These are phyloP conservation scores for Pseudorasbora parva DNA, from an alignment of 2,113 vertebrate genomes.

Conservation along the genomic window DNA sequence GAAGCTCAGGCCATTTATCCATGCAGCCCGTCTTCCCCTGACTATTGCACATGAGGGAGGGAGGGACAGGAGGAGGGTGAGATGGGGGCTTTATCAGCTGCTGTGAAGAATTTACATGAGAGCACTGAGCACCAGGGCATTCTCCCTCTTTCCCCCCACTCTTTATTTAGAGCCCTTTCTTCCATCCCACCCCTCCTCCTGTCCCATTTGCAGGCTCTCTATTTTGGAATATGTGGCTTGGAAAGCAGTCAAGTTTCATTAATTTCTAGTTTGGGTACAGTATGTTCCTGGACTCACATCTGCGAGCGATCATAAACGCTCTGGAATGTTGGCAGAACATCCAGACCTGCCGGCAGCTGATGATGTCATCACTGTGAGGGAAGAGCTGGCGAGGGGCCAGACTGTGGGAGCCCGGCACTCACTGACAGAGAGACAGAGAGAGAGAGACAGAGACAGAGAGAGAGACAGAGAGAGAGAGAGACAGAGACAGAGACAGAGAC, in stretches of 20 bases:
- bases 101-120: constrained; percentile 89
- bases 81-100: constrained; percentile 80
- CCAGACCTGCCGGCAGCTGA: constrained; percentile 97
- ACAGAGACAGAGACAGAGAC: constrained; percentile 40
- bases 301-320: constrained; percentile 99
- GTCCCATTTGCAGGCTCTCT: constrained; percentile 53
- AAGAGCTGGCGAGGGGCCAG: constrained; percentile 83
- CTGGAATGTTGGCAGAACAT: constrained; percentile 99
- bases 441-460: not conserved
- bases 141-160: constrained; percentile 64
- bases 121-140: constrained; percentile 78
- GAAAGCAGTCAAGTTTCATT: constrained; percentile 96
- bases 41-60: constrained; percentile 58
- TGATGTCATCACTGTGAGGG: constrained; percentile 94
- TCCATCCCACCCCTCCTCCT: constrained; percentile 30
- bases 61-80: constrained; percentile 46
- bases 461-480: too few species aligned
- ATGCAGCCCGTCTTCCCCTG: constrained; percentile 64
- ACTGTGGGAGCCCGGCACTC: constrained; percentile 58
- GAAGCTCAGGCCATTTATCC: constrained; percentile 70
- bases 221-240: constrained; percentile 88
- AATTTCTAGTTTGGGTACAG: constrained; percentile 99
- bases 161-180: constrained; percentile 68
- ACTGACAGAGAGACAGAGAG: constrained; percentile 60
- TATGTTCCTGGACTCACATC: constrained; percentile 99